Percentiles rank a stretch among this genome's conserved stretches.
These are phyloP conservation scores for Megamerina dolium DNA, from an alignment of 2,888 invertebrate genomes.

Conservation along the genomic window DNA sequence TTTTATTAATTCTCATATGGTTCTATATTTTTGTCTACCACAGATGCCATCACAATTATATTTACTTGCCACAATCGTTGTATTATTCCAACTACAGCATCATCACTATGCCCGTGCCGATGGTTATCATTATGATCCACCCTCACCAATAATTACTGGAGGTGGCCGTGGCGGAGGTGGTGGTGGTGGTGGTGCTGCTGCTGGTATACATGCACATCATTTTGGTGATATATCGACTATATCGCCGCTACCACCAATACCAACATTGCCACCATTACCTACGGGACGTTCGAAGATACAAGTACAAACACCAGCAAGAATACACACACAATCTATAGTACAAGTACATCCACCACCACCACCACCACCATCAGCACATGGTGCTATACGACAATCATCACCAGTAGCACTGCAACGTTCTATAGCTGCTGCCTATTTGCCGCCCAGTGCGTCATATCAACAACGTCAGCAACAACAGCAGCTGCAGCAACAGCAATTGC, in stretches of 20 bases:
- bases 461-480: slow-evolving; percentile 12
- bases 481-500: neutral
- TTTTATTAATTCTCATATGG: neutral
- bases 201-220: slow-evolving; percentile 23
- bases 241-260: slow-evolving; percentile 39
- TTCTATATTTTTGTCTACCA: slow-evolving; percentile 2
- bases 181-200: neutral
- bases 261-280: slow-evolving; percentile 35
- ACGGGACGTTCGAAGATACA: slow-evolving; percentile 25
- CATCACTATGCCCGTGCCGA: slow-evolving; percentile 9
- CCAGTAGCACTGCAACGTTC: slow-evolving; percentile 9
- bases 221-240: slow-evolving; percentile 34
- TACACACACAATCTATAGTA: slow-evolving; percentile 12
- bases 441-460: slow-evolving; percentile 1
- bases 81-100: neutral
- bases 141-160: no score
- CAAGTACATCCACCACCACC: slow-evolving; percentile 20
- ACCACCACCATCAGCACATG: slow-evolving; percentile 4
- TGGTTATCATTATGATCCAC: slow-evolving; percentile 39
- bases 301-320: slow-evolving; percentile 4
- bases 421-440: neutral
- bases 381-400: slow-evolving; percentile 5
- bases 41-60: slow-evolving; percentile 24
- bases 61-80: slow-evolving; percentile 2
- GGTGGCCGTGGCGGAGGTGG: no score